phyloP scores from a whole-genome alignment of 2,797 vertebrate genomes.

The Sebastes oblongus region DNA sequence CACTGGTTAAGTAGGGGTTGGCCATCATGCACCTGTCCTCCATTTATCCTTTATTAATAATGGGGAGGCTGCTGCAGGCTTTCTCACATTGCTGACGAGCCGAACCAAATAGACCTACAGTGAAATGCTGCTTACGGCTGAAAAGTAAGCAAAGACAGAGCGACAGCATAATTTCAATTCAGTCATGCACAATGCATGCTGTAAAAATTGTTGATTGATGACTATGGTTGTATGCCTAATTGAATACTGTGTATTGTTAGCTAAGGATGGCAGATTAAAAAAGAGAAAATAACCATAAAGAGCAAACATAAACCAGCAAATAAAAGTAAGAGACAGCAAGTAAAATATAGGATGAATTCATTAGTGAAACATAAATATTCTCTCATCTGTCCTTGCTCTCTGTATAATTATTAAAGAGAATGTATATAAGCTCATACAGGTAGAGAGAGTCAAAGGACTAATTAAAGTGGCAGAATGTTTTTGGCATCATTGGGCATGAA shows the following conservation, averaged over 20 bases:
- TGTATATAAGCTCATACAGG: not conserved
- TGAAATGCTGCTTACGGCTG: not conserved
- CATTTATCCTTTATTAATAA: slow-evolving; percentile 46
- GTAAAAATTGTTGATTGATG: not conserved
- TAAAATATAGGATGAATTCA: not conserved
- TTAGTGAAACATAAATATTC: not conserved
- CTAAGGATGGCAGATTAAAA: not conserved
- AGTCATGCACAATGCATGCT: not conserved
- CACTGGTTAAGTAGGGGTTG: slow-evolving; percentile 39
- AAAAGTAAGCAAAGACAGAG: not conserved
- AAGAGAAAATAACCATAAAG: not conserved
- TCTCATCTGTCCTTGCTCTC: not conserved
- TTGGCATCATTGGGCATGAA: too few species aligned
- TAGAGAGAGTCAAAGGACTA: not conserved
- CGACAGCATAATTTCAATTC: slow-evolving; percentile 4
- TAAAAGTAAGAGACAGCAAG: not conserved
- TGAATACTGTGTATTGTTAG: not conserved
- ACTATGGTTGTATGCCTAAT: not conserved
- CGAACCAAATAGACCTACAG: not conserved
- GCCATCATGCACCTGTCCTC: slow-evolving; percentile 29
- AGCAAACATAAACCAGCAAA: not conserved
- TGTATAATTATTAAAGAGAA: not conserved
- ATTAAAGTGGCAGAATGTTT: too few species aligned
- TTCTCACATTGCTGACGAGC: not conserved
- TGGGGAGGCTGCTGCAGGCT: slow-evolving; percentile 1